Conservation (phyloP, 2,888 invertebrate genomes). For the Tiliacea aurago region DNA sequence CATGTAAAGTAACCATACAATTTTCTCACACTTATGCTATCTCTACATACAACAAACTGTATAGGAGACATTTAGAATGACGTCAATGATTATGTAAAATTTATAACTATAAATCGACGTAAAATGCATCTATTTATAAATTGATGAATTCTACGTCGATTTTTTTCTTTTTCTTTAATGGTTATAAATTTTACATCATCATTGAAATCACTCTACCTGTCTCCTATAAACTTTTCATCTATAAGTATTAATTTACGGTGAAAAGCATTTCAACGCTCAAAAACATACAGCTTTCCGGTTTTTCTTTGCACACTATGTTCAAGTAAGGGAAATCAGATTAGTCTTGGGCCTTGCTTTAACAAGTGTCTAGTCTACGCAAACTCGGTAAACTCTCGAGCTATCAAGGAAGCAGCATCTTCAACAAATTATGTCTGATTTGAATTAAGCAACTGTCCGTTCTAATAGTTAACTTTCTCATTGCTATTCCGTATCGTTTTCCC, state of each 20-base stretch:
- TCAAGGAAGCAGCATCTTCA: conserved; percentile 42
- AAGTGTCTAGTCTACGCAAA: conserved; percentile 13
- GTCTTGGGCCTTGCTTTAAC: not conserved
- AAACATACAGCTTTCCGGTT: not conserved
- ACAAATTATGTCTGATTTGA: conserved; percentile 54
- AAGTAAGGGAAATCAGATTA: not conserved
- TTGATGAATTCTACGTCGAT: too few species aligned
- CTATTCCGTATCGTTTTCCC: conserved; percentile 72
- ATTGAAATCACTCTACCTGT: too few species aligned
- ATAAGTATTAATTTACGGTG: not conserved
- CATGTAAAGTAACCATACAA: conserved; percentile 32
- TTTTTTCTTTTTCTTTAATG: too few species aligned
- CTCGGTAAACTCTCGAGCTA: conserved; percentile 15
- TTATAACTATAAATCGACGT: not conserved
- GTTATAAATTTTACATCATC: too few species aligned
- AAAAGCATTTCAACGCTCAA: not conserved
- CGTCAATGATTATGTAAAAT: not conserved
- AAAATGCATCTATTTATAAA: too few species aligned
- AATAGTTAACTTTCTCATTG: conserved; percentile 71
- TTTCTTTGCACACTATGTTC: not conserved
- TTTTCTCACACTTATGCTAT: conserved; percentile 14
- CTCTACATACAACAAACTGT: not conserved
- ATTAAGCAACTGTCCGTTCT: conserved; percentile 59
- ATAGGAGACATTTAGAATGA: not conserved
- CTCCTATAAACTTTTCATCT: too few species aligned